Evolutionary conservation across 1,140 invertebrate genomes (phyloP).

Genomic region (Meloidogyne hapla): DNA sequence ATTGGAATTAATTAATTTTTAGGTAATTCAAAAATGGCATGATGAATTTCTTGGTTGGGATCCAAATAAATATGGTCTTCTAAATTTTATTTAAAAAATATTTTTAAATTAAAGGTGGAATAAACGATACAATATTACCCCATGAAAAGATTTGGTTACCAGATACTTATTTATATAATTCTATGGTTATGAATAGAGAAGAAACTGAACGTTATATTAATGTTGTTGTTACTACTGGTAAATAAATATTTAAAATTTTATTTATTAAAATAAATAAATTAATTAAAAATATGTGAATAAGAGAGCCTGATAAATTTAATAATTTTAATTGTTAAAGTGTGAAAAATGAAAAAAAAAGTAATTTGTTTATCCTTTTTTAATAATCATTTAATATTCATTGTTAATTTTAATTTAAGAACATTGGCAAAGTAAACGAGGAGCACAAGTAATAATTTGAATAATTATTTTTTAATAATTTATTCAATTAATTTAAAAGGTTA

Average conservation of each 20-base stretch:
- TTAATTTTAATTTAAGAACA: conserved; percentile 52
- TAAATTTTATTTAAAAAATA: conserved; percentile 24
- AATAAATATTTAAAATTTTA: neutral
- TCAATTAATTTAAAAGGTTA: conserved; percentile 41
- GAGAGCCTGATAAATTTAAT: too few species aligned
- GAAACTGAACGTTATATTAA: conserved; percentile 63
- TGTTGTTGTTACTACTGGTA: conserved; percentile 55
- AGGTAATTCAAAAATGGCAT: conserved; percentile 62
- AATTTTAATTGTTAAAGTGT: too few species aligned
- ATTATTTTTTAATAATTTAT: neutral
- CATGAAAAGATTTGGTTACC: conserved; percentile 56
- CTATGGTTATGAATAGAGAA: conserved; percentile 63
- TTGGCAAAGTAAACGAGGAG: conserved; percentile 57
- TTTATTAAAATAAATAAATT: too few species aligned
- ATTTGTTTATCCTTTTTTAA: too few species aligned
- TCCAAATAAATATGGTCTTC: conserved; percentile 33
- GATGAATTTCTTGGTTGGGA: conserved; percentile 61
- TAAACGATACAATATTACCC: conserved; percentile 60
- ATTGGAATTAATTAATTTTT: too few species aligned
- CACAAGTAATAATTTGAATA: conserved; percentile 35
- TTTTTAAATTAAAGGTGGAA: conserved; percentile 53
- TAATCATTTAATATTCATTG: too few species aligned
- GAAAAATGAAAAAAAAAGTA: too few species aligned
- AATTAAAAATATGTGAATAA: too few species aligned
- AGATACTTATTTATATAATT: conserved; percentile 59